These are phyloP conservation scores for Diarsia brunnea DNA, from an alignment of 2,888 invertebrate genomes.

Conservation along the genomic window DNA sequence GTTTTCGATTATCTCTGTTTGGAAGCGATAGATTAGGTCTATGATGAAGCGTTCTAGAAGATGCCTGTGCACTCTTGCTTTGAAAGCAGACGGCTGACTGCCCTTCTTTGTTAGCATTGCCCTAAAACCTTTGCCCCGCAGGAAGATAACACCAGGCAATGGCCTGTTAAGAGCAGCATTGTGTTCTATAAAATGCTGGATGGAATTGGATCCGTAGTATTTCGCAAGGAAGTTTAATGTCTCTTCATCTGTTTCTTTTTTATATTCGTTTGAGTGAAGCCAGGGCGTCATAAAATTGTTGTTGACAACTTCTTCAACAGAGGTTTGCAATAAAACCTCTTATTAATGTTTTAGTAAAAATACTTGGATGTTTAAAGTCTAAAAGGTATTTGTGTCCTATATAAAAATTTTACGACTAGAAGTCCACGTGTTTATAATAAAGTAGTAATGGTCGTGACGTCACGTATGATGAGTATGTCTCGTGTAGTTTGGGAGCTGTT, in stretches of 20 bases:
- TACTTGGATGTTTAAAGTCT: slow-evolving; percentile 29
- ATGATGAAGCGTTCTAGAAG: no score
- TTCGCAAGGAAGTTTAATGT: background rate
- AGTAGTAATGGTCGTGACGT: slow-evolving; percentile 15
- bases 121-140: background rate
- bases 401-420: slow-evolving; percentile 34
- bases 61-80: no score
- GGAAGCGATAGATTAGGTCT: no score
- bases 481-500: no score
- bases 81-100: no score
- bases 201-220: background rate
- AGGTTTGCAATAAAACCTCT: slow-evolving; percentile 34
- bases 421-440: slow-evolving; percentile 47
- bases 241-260: background rate
- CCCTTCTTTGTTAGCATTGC: no score
- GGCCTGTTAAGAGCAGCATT: no score
- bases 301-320: slow-evolving; percentile 38
- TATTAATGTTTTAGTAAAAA: slow-evolving; percentile 35
- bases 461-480: background rate
- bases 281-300: background rate
- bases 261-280: background rate
- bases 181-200: background rate
- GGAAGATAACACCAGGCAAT: background rate
- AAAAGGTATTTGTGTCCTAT: slow-evolving; percentile 34
- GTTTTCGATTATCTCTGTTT: no score